Percentiles rank a stretch among this genome's conserved stretches.
These are phyloP conservation scores for Porites australiensis DNA, from an alignment of 64 coral and sea anemone species.

Conservation along the genomic window DNA sequence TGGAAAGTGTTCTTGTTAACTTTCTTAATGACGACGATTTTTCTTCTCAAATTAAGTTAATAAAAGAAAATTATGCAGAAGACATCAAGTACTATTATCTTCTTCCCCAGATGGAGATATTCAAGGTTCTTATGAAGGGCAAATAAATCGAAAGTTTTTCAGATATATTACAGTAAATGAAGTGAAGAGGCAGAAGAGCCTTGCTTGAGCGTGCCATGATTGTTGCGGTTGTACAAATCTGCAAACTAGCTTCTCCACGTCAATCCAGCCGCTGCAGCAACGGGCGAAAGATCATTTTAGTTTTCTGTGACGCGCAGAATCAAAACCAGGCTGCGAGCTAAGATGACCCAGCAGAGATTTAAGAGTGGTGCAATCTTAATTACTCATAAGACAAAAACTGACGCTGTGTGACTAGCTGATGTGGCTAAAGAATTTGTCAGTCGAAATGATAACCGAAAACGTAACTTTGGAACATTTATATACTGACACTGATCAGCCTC, in stretches of 20 bases:
- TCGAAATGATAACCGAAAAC: no score
- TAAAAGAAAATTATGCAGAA: slow-evolving; percentile 54
- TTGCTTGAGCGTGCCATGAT: slow-evolving; percentile 13
- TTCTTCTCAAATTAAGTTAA: no score
- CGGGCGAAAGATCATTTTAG: slow-evolving; percentile 59
- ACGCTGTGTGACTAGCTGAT: no score
- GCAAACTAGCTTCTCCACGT: slow-evolving; percentile 19
- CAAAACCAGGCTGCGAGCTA: slow-evolving; percentile 70
- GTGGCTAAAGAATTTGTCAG: no score
- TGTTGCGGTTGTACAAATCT: slow-evolving; percentile 48
- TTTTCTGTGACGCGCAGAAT: slow-evolving; percentile 75
- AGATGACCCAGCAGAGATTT: slow-evolving; percentile 76
- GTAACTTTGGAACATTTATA: no score
- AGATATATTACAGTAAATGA: slow-evolving; percentile 59
- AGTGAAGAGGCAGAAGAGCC: slow-evolving; percentile 31
- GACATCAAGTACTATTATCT: slow-evolving; percentile 72
- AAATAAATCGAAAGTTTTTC: slow-evolving; percentile 49
- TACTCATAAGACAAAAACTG: no score
- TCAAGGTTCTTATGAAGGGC: slow-evolving; percentile 64
- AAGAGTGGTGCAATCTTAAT: neutral
- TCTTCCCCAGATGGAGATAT: slow-evolving; percentile 74
- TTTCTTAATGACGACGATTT: no score
- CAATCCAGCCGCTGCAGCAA: slow-evolving; percentile 64
- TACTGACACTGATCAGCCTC: no score
- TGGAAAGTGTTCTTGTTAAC: no score